Conservation (phyloP, 2,797 vertebrate species). For the Pteronotus mesoamericanus region DNA sequence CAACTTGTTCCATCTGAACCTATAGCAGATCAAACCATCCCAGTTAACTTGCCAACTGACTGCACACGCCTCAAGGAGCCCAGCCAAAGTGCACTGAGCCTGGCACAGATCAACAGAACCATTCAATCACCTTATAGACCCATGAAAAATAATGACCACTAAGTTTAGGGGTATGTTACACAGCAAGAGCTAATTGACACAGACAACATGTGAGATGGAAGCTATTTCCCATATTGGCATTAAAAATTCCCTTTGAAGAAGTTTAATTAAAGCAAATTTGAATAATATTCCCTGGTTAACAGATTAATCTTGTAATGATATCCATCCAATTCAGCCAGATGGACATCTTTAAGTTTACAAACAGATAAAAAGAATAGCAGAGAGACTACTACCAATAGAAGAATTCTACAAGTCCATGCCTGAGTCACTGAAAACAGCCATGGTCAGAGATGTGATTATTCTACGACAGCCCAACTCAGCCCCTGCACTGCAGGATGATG, state of each 20-base stretch:
- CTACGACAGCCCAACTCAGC: not conserved
- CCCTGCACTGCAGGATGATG: not conserved
- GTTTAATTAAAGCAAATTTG: not conserved
- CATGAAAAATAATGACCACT: not conserved
- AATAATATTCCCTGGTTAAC: not conserved
- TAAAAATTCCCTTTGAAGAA: not conserved
- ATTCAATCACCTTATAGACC: not conserved
- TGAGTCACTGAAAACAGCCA: not conserved
- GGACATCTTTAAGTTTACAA: constrained; percentile 1
- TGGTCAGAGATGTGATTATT: not conserved
- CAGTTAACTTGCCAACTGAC: not conserved
- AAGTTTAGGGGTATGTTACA: not conserved
- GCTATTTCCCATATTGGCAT: not conserved
- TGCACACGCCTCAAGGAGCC: not conserved
- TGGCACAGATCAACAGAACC: not conserved
- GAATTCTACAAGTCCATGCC: not conserved
- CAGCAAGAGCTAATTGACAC: not conserved
- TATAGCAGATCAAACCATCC: not conserved
- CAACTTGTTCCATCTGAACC: not conserved
- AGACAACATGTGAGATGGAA: not conserved
- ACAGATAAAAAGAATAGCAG: not conserved
- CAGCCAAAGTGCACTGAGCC: not conserved
- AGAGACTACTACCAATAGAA: not conserved
- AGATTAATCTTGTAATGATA: not conserved
- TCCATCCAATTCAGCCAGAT: not conserved